These are phyloP conservation scores for Drosophila paranaensis DNA, from an alignment of 2,888 invertebrate species.

Conservation along the genomic window DNA sequence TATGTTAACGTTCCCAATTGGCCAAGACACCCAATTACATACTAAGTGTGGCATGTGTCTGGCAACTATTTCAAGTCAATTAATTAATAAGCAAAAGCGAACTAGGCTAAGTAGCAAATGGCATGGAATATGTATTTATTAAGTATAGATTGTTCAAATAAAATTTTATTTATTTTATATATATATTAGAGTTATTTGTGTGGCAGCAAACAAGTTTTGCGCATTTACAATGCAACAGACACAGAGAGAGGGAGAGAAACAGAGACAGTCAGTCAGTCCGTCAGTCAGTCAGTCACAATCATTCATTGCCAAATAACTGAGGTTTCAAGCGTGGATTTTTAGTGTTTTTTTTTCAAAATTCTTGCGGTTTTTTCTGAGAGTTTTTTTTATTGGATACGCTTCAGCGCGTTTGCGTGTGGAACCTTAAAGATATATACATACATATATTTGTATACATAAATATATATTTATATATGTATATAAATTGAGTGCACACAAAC, in stretches of 20 bases:
- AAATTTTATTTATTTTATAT: slow-evolving; percentile 4
- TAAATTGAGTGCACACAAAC: slow-evolving; percentile 23
- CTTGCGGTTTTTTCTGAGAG: slow-evolving; percentile 41
- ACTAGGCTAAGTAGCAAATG: slow-evolving; percentile 36
- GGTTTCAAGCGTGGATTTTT: slow-evolving; percentile 34
- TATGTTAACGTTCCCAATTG: slow-evolving; percentile 42
- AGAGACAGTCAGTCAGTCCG: background rate
- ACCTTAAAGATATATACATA: slow-evolving; percentile 8
- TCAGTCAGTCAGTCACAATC: slow-evolving; percentile 16
- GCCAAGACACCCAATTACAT: slow-evolving; percentile 47
- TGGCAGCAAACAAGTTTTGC: slow-evolving; percentile 63
- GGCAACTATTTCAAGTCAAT: slow-evolving; percentile 40
- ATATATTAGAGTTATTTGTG: slow-evolving; percentile 25
- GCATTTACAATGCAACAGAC: slow-evolving; percentile 44
- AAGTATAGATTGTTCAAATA: slow-evolving; percentile 29
- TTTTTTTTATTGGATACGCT: slow-evolving; percentile 29
- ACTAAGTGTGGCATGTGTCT: slow-evolving; percentile 42
- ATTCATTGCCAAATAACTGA: slow-evolving; percentile 72
- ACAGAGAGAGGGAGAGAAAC: slow-evolving; percentile 9
- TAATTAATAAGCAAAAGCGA: slow-evolving; percentile 31
- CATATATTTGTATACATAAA: background rate
- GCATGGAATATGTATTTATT: slow-evolving; percentile 25
- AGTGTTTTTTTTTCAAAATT: slow-evolving; percentile 29
- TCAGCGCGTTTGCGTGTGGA: slow-evolving; percentile 58
- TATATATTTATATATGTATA: background rate